These are phyloP conservation scores for Atrina japonica DNA, from an alignment of 2,888 invertebrate species.

Conservation along the genomic window DNA sequence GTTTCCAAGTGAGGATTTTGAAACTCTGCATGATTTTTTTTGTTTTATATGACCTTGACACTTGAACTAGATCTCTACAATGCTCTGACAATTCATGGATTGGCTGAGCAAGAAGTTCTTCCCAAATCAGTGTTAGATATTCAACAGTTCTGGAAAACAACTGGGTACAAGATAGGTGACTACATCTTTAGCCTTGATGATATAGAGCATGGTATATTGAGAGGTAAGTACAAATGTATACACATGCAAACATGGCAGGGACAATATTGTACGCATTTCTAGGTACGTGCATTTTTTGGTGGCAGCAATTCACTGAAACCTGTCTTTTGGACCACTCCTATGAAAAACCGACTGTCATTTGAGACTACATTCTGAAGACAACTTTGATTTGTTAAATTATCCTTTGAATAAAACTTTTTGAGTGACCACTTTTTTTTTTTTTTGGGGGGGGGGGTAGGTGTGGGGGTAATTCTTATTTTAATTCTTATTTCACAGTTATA, in stretches of 20 bases:
- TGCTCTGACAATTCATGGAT: constrained; percentile 79
- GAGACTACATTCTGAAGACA: too few relatives aligned
- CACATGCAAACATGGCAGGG: neutral
- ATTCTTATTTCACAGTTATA: too few relatives aligned
- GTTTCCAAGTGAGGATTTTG: too few relatives aligned
- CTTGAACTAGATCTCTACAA: constrained; percentile 78
- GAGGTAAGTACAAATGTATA: constrained; percentile 76
- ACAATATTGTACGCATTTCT: neutral
- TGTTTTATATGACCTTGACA: constrained; percentile 7
- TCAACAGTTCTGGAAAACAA: constrained; percentile 80
- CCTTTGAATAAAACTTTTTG: too few relatives aligned
- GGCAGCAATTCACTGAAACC: too few relatives aligned
- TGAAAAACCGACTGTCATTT: too few relatives aligned
- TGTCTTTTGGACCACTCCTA: too few relatives aligned
- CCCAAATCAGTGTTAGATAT: constrained; percentile 78
- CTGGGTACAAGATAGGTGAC: constrained; percentile 78
- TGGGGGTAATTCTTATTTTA: too few relatives aligned
- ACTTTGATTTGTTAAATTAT: too few relatives aligned
- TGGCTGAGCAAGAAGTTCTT: constrained; percentile 64
- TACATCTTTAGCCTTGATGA: constrained; percentile 79
- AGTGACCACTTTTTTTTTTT: too few relatives aligned
- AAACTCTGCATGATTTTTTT: too few relatives aligned
- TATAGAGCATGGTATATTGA: constrained; percentile 81
- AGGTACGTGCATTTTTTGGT: neutral
- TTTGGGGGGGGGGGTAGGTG: too few relatives aligned